phyloP scores from a whole-genome alignment of 2,797 vertebrate genomes.

The Synanceia verrucosa region DNA sequence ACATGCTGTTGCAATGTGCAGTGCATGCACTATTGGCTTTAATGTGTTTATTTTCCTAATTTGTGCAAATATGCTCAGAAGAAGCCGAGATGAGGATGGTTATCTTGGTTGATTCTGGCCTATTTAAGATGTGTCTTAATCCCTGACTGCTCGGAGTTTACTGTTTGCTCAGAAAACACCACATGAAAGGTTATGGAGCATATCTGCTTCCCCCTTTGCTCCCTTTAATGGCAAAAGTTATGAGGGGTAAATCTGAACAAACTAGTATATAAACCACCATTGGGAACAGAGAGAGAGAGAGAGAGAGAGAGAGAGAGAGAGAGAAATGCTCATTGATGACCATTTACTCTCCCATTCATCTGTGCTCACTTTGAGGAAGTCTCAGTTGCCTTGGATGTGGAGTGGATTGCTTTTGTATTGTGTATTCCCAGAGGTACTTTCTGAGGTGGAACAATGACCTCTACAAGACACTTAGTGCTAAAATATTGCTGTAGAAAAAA shows the following conservation, averaged over 20 bases:
- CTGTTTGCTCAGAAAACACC: slow-evolving; percentile 4
- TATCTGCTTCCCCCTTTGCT: not conserved
- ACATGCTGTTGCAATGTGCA: not conserved
- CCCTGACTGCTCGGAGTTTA: not conserved
- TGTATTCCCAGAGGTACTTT: slow-evolving; percentile 16
- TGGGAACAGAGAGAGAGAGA: slow-evolving; percentile 27
- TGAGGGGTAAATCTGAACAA: slow-evolving; percentile 16
- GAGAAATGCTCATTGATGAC: slow-evolving; percentile 65
- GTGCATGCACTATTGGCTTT: slow-evolving; percentile 7
- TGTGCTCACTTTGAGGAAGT: slow-evolving; percentile 20
- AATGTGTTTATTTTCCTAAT: slow-evolving; percentile 34
- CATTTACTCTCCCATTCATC: slow-evolving; percentile 51
- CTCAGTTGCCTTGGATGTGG: slow-evolving; percentile 25
- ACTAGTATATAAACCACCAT: slow-evolving; percentile 29
- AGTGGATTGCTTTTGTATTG: not conserved
- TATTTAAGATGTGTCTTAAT: not conserved
- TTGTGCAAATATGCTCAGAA: not conserved
- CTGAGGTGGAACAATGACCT: slow-evolving; percentile 5
- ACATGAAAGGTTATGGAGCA: slow-evolving; percentile 2
- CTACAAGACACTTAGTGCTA: slow-evolving; percentile 1
- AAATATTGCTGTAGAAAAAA: not conserved
- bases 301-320: no score
- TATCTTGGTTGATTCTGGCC: not conserved
- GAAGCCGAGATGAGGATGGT: not conserved
- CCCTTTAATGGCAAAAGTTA: slow-evolving; percentile 19